Base-by-base conservation (phyloP, 1,140 invertebrate species). In the Drosophila quadrilineata region DNA sequence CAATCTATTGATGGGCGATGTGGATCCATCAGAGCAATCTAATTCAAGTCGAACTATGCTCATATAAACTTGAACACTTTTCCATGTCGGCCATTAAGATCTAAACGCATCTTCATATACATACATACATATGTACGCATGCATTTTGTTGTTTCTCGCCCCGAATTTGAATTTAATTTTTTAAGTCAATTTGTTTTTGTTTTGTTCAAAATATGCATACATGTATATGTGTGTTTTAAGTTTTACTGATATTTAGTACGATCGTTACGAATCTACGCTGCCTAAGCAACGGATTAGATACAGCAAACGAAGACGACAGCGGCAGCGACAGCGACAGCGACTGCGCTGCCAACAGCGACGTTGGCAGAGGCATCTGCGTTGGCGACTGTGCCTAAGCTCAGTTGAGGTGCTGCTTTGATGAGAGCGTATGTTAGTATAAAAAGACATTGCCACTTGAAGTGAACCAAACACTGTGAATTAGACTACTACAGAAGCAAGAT, bases 401-500 rank as follows among this genome's bases (percentile, higher is more conserved):
- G 19, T 8, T 46, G 52, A 56, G 68, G 38, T 31, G 31, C 10
- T 19, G 1, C n/a, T n/a, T n/a, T n/a, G n/a, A n/a, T n/a, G n/a
- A n/a, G n/a, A n/a, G n/a, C n/a, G n/a, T n/a, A n/a, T n/a, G n/a
- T n/a, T n/a, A n/a, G 28, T 58, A 65, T 65, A 65, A 79, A 84
- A 85, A 60, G 70, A 38, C 43, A 59, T 54, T 56, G 79, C 36
- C 58, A 46, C 36, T 38, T 50, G 66, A 73, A 75, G 68, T 71
- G 49, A 65, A 48, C 63, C 69, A 74, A 87, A 73, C 87, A 88
- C 75, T 87, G 76, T 71, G 66, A 69, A 76, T 74, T 72, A 74
- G 75, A 65, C 56, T 48, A 65, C 56, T 48, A 88, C 52, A 58
- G 52, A 62, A 69, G 50, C 69, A 88, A 87, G 28, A 88, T 88